Base-by-base conservation (phyloP, 2,113 vertebrate species). In the Mormyrus lacerda region DNA sequence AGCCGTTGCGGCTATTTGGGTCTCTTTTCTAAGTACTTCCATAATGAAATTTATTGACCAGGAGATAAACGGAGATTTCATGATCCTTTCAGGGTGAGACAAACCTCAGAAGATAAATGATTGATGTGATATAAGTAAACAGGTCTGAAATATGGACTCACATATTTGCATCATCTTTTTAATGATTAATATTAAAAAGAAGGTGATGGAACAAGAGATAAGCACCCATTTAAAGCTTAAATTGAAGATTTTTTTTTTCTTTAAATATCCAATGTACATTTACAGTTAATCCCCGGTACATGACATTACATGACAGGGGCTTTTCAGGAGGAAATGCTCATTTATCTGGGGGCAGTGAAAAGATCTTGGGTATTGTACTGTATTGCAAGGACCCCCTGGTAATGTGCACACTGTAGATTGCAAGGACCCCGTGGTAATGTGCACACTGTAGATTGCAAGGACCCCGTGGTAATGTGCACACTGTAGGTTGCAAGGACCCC, bases 61-160 rank as follows among this genome's bases (percentile, higher is more conserved):
- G n/a, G 15, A 35, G 48, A 87, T 55, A 21, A 31, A 35, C 5
- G 48, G 85, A 35, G n/a, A 35, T 24, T 53, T 53, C 39, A n/a
- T 35, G 87, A 88, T 48, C 15, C 88, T 55, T 58, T 61, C 45
- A 53, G 7, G 58, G 11, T 85, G 79, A 58, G 50, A 73, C 15
- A 69, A 69, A 44, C 89, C 31, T 13, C 15, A 65, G 35, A 11
- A 45, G 39, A 86, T 86, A 27, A 69, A 61, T 89, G 82, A 86
- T 89, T 82, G 79, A 69, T 69, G 82, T 24, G 58, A 44, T 48
- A 39, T 89, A 89, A 89, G 19, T 88, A 82, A 88, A 82, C 88
- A 88, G 88, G 48, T 48, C 61, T 45, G 53, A 79, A 76, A 79
- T 88, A 88, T 79, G 7, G n/a, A 69, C 17, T 69, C 27, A 31